phyloP scores from a whole-genome alignment of 2,797 vertebrate genomes.

The Tragelaphus oryx region DNA sequence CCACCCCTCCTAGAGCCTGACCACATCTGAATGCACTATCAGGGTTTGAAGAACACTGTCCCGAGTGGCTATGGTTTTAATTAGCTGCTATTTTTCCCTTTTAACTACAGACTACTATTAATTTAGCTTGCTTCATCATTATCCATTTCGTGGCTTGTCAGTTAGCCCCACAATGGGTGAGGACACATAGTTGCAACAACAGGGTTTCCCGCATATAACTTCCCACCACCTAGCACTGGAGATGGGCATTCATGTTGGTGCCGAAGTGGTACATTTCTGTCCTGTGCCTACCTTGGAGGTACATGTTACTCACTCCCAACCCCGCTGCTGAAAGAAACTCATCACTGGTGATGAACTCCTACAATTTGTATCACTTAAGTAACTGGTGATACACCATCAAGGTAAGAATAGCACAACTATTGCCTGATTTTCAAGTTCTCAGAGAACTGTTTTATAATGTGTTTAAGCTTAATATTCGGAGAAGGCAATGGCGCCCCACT shows the following conservation, averaged over 20 bases:
- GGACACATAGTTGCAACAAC: neutral
- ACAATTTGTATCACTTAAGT: neutral
- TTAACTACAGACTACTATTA: slow-evolving; percentile 18
- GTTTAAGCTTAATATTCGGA: neutral
- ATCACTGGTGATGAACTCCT: neutral
- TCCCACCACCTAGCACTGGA: neutral
- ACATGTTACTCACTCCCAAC: neutral
- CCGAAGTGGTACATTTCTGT: neutral
- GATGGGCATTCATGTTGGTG: neutral
- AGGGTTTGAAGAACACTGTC: neutral
- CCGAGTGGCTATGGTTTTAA: neutral
- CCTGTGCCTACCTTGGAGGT: neutral
- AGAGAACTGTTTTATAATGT: slow-evolving; percentile 26
- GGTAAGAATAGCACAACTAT: slow-evolving; percentile 9
- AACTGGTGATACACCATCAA: neutral
- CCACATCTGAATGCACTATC: neutral
- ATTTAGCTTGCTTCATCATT: slow-evolving; percentile 18
- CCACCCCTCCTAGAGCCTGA: neutral
- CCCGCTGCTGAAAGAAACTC: neutral
- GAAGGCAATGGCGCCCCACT: too few species aligned
- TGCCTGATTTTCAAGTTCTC: slow-evolving; percentile 31
- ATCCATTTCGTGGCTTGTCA: neutral
- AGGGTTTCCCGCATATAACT: neutral
- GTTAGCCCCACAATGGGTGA: neutral
- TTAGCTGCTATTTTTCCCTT: slow-evolving; percentile 29